Evolutionary conservation across 1,140 invertebrate genomes (phyloP).

Genomic region (Pentalonia nigronervosa): DNA sequence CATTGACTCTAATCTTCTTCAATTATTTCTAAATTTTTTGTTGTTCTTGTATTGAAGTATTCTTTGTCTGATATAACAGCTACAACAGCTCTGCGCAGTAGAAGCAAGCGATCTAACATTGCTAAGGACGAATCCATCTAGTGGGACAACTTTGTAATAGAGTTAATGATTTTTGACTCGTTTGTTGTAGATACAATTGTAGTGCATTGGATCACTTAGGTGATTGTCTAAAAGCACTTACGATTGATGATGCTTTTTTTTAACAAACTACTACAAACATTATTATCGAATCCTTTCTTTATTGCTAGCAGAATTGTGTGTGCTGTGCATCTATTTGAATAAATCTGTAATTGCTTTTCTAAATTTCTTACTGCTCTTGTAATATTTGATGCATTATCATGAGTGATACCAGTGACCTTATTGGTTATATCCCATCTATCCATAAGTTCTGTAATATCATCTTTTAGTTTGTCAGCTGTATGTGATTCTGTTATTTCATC

Average conservation of each 20-base stretch:
- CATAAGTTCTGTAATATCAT: not conserved
- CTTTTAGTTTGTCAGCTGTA: not conserved
- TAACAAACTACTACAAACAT: not conserved
- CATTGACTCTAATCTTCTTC: not conserved
- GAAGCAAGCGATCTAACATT: not conserved
- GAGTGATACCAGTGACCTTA: not conserved
- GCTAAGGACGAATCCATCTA: not conserved
- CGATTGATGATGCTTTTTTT: not conserved
- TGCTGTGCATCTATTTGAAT: not conserved
- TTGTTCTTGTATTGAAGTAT: not conserved
- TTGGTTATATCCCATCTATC: not conserved
- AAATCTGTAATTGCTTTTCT: not conserved
- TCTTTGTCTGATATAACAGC: not conserved
- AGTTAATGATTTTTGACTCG: not conserved
- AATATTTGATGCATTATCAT: not conserved
- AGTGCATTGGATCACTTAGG: not conserved
- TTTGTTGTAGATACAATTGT: not conserved
- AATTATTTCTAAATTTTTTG: not conserved
- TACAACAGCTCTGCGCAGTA: not conserved
- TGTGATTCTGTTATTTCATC: not conserved
- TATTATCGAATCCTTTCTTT: not conserved
- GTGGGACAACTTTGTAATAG: conserved; percentile 2
- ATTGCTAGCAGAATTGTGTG: not conserved
- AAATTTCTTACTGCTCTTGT: not conserved
- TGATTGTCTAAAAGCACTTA: not conserved